Base-by-base conservation (phyloP, 2,113 vertebrate species). In the Rallus limicola region DNA sequence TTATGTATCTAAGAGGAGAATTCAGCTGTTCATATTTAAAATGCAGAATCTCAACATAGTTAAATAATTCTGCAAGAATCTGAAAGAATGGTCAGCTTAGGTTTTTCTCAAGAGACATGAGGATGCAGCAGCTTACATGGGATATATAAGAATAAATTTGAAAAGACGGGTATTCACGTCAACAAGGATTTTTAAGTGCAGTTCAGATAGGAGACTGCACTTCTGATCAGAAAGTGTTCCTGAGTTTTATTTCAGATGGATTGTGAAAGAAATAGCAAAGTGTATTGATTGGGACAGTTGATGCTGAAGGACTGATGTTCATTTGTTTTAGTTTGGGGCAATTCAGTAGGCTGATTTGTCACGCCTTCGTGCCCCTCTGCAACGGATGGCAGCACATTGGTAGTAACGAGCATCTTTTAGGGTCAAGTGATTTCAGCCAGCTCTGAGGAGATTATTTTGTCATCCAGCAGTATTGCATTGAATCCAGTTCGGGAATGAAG, bases 11-110 rank as follows among this genome's bases (percentile, higher is more conserved):
- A 83, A 86, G 42, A 72, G 59, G 60, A 95, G 59, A 92, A 88
- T 85, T 95, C 82, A 87, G 26, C 75, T 90, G 18, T 53, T 88
- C 60, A 6, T 82, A 33, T 90, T 95, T 94, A 94, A 96, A 90
- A 90, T 85, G 75, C 26, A 65, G 77, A 79, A 62, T 76, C 34
- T 90, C 67, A 82, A 65, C 58, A 58, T 52, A 74, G 40, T 92
- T 67, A 52, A 68, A 85, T 63, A 89, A 28, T 67, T 31, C 68
- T 82, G 17, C 68, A 75, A 71, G 52, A 68, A 71, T 29, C 25
- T 50, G 53, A 82, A 65, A 93, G 53, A 93, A 34, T 23, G 56
- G 28, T 78, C 69, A 94, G 28, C 50, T 86, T 86, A 36, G 8
- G 4, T 34, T 95, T 92, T 89, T 69, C 88, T 90, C 88, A 81